phyloP scores from a whole-genome alignment of 2,888 invertebrate species.

The Pristionchus arcanus region DNA sequence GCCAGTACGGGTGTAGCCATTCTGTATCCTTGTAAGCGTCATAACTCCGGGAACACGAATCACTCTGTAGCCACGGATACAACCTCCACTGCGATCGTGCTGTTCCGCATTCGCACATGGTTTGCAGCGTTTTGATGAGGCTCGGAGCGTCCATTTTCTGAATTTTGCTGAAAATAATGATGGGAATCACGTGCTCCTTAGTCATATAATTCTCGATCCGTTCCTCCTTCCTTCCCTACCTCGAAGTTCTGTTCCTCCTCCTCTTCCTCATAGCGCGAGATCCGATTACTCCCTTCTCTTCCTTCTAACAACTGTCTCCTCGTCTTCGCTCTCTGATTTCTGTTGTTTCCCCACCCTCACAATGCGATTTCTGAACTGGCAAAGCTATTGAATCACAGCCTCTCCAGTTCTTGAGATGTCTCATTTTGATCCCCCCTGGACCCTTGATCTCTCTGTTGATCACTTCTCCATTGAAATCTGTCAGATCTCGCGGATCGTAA shows the following conservation, averaged over 20 bases:
- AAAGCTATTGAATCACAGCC: neutral
- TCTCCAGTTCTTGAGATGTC: neutral
- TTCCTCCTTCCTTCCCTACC: neutral
- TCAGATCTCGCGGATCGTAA: neutral
- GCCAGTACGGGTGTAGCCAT: neutral
- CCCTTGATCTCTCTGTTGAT: conserved; percentile 1
- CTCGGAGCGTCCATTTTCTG: no score
- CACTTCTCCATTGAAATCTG: neutral
- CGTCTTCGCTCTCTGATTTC: neutral
- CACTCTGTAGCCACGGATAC: neutral
- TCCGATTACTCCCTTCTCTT: neutral
- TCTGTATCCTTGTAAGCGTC: neutral
- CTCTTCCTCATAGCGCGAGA: conserved; percentile 6
- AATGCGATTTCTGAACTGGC: conserved; percentile 12
- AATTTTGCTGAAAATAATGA: no score
- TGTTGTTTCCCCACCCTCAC: conserved; percentile 25
- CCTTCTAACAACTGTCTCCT: neutral
- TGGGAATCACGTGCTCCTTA: no score
- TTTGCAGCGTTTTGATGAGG: neutral
- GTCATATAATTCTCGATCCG: neutral
- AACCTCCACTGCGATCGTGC: neutral
- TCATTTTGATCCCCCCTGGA: neutral
- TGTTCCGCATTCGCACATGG: no score
- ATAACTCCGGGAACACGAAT: neutral
- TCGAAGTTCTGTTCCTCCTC: neutral